These are phyloP conservation scores for Girardinichthys multiradiatus DNA, from an alignment of 2,113 vertebrate species.

Conservation along the genomic window DNA sequence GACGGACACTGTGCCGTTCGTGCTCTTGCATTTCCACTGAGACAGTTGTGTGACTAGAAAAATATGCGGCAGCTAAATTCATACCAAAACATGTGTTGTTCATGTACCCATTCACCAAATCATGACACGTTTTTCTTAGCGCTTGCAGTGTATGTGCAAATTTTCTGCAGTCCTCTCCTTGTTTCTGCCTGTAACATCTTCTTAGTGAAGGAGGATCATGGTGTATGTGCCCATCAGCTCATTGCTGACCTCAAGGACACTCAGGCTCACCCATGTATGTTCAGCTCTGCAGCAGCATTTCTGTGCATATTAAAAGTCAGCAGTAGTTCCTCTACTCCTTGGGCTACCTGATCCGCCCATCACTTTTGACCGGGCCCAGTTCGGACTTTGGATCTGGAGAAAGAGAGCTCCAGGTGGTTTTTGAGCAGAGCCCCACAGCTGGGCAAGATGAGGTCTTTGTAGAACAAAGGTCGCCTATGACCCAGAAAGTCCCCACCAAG, in stretches of 20 bases:
- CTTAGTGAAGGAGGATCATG: constrained; percentile 34
- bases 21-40: constrained; percentile 7
- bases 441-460: constrained; percentile 80
- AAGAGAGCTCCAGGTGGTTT: constrained; percentile 92
- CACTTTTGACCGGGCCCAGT: constrained; percentile 87
- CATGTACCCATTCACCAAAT: constrained; percentile 22
- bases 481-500: constrained; percentile 86
- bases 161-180: constrained; percentile 45
- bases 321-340: neutral
- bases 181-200: constrained; percentile 2
- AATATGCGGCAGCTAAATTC: constrained; percentile 18
- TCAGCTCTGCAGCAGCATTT: constrained; percentile 13
- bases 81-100: constrained; percentile 9
- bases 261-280: constrained; percentile 15
- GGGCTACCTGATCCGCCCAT: constrained; percentile 96
- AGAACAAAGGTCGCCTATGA: constrained; percentile 80
- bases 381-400: constrained; percentile 96
- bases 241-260: constrained; percentile 14
- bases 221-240: constrained; percentile 44
- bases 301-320: neutral
- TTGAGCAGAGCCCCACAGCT: constrained; percentile 82
- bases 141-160: constrained; percentile 66
- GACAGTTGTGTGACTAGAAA: constrained; percentile 20
- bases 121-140: constrained; percentile 8
- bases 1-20: constrained; percentile 8